Evolutionary conservation across 2,888 invertebrate genomes (phyloP).

Genomic region (Trichogramma evanescens): DNA sequence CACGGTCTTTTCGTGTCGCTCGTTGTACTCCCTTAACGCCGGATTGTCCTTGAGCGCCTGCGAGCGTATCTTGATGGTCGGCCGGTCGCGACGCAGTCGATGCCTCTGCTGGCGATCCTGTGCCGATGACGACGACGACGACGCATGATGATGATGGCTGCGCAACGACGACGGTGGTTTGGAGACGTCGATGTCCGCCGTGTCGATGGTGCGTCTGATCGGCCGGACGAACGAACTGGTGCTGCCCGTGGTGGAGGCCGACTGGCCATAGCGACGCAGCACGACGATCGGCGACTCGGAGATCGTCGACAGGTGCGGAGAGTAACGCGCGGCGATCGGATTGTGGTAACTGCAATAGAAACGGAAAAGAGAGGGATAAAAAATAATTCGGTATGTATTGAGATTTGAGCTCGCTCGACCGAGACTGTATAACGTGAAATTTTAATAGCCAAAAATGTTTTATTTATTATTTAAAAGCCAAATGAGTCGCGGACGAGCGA

Average conservation of each 20-base stretch:
- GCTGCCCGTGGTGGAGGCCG: constrained; percentile 32
- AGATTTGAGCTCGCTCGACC: no score
- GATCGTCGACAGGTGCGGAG: constrained; percentile 69
- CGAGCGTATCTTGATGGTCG: constrained; percentile 44
- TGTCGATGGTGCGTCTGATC: constrained; percentile 62
- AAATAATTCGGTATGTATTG: no score
- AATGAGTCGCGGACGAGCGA: no score
- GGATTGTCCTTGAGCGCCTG: constrained; percentile 46
- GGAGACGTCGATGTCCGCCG: constrained; percentile 80
- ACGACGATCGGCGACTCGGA: constrained; percentile 52
- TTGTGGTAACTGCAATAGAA: constrained; percentile 14
- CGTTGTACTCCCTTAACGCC: constrained; percentile 43
- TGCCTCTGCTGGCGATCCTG: constrained; percentile 31
- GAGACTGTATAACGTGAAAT: no score
- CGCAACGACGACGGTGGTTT: constrained; percentile 41
- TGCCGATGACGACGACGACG: neutral
- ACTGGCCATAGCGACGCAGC: constrained; percentile 36
- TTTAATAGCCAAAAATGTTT: no score
- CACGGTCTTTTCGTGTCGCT: constrained; percentile 57
- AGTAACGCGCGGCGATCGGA: constrained; percentile 51
- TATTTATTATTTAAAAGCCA: no score
- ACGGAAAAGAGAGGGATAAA: no score
- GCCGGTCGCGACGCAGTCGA: constrained; percentile 36
- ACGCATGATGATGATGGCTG: constrained; percentile 18
- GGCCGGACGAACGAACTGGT: constrained; percentile 50